phyloP scores from a whole-genome alignment of 2,113 vertebrate species.

The Pao palembangensis region DNA sequence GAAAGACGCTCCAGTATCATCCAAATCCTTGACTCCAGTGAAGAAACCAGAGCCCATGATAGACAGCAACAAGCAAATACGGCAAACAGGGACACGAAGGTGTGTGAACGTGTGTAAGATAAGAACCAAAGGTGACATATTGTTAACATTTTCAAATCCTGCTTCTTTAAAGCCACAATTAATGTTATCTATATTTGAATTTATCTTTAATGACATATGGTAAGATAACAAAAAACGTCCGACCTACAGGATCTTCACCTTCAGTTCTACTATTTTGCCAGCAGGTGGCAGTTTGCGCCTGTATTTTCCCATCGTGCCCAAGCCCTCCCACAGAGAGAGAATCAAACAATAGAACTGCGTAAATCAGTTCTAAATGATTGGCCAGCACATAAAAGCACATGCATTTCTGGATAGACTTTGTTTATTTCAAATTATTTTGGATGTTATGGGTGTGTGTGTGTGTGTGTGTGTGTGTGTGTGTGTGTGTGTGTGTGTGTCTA shows the following conservation, averaged over 20 bases:
- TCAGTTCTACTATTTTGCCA: conserved; percentile 36
- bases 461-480: background rate
- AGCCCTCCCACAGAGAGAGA: no score
- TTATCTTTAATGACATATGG: no score
- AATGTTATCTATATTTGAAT: no score
- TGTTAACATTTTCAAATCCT: no score
- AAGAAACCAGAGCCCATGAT: conserved; percentile 35
- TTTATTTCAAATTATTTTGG: background rate
- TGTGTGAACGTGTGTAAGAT: conserved; percentile 42
- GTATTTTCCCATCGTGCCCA: background rate
- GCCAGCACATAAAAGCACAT: no score
- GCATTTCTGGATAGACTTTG: no score
- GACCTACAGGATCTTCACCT: background rate
- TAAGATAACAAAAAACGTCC: background rate
- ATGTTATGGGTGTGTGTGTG: background rate
- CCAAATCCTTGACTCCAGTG: conserved; percentile 33
- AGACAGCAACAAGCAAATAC: conserved; percentile 66
- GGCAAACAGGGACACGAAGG: conserved; percentile 78
- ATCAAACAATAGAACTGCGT: no score
- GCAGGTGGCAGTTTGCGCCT: conserved; percentile 46
- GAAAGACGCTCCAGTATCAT: conserved; percentile 14
- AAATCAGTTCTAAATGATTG: no score
- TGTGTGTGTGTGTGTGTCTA: conserved; percentile 10
- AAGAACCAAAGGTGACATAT: background rate
- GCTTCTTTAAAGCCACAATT: no score